A percentile compares a stretch with the other conserved stretches of the same genome.
Evolutionary conservation across 2,113 vertebrate genomes (phyloP).

Genomic region (Zosterops borbonicus): DNA sequence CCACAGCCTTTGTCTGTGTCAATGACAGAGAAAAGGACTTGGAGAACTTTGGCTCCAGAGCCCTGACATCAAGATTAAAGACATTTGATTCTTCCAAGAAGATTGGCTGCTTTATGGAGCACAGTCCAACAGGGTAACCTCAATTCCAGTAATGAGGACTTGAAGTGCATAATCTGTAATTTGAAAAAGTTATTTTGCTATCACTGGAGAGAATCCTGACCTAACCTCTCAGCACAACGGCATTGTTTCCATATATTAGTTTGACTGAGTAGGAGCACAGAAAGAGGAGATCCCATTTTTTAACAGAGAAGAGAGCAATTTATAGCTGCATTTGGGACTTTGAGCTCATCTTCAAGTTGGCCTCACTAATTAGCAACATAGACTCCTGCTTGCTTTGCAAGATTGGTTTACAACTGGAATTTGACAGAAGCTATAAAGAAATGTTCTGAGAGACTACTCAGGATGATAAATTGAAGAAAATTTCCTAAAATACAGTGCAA

Average conservation of each 20-base stretch:
- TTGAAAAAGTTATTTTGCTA: background rate
- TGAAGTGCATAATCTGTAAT: background rate
- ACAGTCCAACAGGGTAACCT: background rate
- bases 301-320: constrained; percentile 1
- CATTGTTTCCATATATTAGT: background rate
- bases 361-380: constrained; percentile 35
- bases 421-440: background rate
- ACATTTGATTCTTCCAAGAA: background rate
- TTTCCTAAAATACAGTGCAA: background rate
- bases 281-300: background rate
- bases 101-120: background rate
- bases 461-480: background rate
- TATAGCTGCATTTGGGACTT: background rate
- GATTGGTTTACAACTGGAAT: background rate
- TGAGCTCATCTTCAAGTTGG: background rate
- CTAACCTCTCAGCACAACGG: background rate
- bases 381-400: background rate
- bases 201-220: background rate
- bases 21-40: background rate
- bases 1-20: background rate
- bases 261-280: background rate
- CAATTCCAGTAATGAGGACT: background rate
- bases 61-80: background rate
- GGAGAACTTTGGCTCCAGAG: background rate
- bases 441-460: background rate